Evolutionary conservation across 2,113 vertebrate species (phyloP), one percentile per base, ranked within the genome.

Genomic region (Lophotis ruficrista): DNA sequence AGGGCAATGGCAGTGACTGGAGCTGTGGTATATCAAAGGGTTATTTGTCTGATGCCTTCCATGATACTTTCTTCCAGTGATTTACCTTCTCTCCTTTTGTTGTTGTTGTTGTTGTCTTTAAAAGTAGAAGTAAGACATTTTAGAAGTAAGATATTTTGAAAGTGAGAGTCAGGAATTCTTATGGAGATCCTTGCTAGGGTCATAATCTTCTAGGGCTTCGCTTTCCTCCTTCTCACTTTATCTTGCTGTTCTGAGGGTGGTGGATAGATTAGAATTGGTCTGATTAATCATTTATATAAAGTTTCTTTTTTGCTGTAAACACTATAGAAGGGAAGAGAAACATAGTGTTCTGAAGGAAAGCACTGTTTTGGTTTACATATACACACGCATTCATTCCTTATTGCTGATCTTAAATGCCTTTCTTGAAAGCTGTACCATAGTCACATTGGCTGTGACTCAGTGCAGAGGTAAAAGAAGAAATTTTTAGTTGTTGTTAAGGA

Each of bases 141-240:
- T 47, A 43, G 6, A 62, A 41, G 48, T 37, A 47, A 64, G 37
- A 80, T 12, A 8, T 35, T 21, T 45, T 47, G 23, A 58, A 8
- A 14, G 24, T 37, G 5, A 54, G 10, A 41, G 31, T 21, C 7
- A 56, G 16, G 5, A 47, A 22, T 72, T 88, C 35, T 72, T 60
- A 7, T 7, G 10, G 15, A 43, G 19, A 3, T 78, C 7, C 18
- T 76, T 85, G 14, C 22, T 43, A 75, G 22, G 12, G 9, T 68
- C 60, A 18, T 84, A 48, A 45, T 54, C 20, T 66, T 70, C 30
- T 19, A 41, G 9, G 20, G 25, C 6, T 71, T 73, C 14, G 1
- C 7, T 61, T 88, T 75, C 1, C 2, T 10, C 4, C 4, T 47
- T 83, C 64, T 65, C 0, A 0, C 5, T 84, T 69, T 30, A 4